phyloP scores from a whole-genome alignment of 1,140 invertebrate species.

The Pseudomyrmex gracilis region DNA sequence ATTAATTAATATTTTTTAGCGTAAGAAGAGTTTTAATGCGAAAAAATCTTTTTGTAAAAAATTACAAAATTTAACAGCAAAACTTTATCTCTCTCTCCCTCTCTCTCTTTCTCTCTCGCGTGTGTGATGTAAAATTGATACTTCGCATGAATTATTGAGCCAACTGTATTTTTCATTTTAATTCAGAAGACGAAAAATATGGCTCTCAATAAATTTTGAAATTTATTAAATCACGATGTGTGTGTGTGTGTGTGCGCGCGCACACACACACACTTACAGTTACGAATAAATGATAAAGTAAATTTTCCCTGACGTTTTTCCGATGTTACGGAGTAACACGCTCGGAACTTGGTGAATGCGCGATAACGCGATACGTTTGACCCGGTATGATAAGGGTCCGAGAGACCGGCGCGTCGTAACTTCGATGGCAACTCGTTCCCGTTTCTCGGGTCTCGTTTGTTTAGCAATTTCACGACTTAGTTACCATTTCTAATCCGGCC shows the following conservation, averaged over 20 bases:
- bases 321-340: constrained; percentile 2
- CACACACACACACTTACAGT: too few species aligned
- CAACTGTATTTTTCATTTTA: constrained; percentile 3
- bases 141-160: background rate
- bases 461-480: constrained; percentile 71
- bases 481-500: constrained; percentile 68
- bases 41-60: too few species aligned
- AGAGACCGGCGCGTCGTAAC: constrained; percentile 32
- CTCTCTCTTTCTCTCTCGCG: too few species aligned
- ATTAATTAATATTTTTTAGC: too few species aligned
- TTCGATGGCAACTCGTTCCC: constrained; percentile 36
- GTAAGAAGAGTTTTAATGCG: too few species aligned
- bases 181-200: background rate
- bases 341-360: background rate
- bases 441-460: constrained; percentile 64
- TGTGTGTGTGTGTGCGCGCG: too few species aligned
- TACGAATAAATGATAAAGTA: constrained; percentile 31
- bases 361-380: constrained; percentile 38
- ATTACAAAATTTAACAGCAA: background rate
- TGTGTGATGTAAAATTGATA: background rate
- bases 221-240: background rate
- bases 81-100: background rate
- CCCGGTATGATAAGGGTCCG: constrained; percentile 41
- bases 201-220: too few species aligned
- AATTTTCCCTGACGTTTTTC: constrained; percentile 38